Conservation (phyloP, 2,797 vertebrate species). For the Sorex maritimensis region DNA sequence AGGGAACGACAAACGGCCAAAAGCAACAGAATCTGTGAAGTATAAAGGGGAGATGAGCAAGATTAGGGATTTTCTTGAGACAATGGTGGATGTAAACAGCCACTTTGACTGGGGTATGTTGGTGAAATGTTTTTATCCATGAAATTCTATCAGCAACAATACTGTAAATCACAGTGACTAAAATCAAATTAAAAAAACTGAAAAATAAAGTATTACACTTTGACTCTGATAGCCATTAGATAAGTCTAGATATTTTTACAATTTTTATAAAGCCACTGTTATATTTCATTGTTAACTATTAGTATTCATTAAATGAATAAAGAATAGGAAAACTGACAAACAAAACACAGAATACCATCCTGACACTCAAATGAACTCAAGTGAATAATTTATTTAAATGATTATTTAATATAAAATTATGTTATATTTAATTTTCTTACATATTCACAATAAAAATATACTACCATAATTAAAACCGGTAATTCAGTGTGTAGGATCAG, state of each 20-base stretch:
- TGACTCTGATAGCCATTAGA: background rate
- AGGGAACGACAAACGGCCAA: too few relatives aligned
- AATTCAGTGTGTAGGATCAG: background rate
- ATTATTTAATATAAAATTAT: too few relatives aligned
- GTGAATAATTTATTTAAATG: background rate
- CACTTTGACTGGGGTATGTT: too few relatives aligned
- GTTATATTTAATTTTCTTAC: background rate
- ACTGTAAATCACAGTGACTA: background rate
- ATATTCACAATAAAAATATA: conserved; percentile 24
- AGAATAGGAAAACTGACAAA: background rate
- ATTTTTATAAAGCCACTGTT: too few relatives aligned
- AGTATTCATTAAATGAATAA: background rate
- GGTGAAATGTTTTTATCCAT: too few relatives aligned
- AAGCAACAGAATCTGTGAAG: too few relatives aligned
- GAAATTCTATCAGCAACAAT: too few relatives aligned
- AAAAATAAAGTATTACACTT: background rate
- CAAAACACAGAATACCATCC: conserved; percentile 7
- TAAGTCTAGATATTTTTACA: conserved; percentile 12
- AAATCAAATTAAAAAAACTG: background rate
- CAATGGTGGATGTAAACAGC: too few relatives aligned
- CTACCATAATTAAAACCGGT: conserved; percentile 11
- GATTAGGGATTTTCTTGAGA: too few relatives aligned
- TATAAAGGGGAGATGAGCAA: too few relatives aligned
- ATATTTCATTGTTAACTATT: background rate
- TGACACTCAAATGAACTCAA: background rate